phyloP scores from a whole-genome alignment of 2,113 vertebrate species.

The Eira barbara region DNA sequence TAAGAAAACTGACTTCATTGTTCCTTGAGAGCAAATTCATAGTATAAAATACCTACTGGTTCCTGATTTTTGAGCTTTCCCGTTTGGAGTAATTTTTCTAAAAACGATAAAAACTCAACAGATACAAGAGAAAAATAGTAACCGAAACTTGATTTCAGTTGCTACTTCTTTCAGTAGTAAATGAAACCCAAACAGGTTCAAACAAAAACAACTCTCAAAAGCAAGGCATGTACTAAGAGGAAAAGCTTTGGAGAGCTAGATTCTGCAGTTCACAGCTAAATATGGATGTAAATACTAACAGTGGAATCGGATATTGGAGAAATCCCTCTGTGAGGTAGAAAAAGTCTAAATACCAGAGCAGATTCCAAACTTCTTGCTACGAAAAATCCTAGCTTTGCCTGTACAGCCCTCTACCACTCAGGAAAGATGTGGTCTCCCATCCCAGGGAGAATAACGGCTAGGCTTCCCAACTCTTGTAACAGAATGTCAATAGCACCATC shows the following conservation, averaged over 20 bases:
- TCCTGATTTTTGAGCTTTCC: background rate
- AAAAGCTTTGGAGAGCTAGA: background rate
- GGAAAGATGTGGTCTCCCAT: background rate
- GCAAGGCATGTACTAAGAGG: background rate
- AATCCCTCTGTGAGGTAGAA: background rate
- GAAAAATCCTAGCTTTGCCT: background rate
- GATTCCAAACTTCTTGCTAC: background rate
- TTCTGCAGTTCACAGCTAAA: background rate
- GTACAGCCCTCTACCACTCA: background rate
- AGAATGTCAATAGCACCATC: background rate
- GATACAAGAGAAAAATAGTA: background rate
- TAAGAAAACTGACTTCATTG: background rate
- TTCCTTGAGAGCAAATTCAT: background rate
- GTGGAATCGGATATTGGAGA: background rate
- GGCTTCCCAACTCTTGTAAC: background rate
- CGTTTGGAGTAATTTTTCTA: background rate
- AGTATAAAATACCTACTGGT: background rate
- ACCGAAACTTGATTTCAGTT: background rate
- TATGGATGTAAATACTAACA: background rate
- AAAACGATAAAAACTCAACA: constrained; percentile 30
- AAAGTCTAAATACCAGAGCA: background rate
- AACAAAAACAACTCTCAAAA: background rate
- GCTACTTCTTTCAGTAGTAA: background rate
- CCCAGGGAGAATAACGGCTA: background rate
- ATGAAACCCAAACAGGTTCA: background rate